Evolutionary conservation across 2,113 vertebrate species (phyloP).

Genomic region (Ictidomys tridecemlineatus): DNA sequence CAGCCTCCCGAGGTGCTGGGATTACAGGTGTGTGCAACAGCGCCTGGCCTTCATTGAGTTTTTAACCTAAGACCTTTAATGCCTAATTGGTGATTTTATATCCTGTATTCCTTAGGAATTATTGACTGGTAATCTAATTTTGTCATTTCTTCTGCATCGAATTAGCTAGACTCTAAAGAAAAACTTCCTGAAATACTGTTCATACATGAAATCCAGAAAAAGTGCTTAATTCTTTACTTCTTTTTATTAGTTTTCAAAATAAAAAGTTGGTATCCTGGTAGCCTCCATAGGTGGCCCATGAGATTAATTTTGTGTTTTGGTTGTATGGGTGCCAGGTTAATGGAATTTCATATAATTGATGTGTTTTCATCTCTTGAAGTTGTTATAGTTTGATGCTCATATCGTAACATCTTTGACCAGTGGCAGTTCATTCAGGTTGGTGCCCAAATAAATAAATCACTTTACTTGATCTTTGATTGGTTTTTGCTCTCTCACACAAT

Average conservation of each 20-base stretch:
- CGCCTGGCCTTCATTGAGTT: not conserved
- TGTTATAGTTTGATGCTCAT: not conserved
- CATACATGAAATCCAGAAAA: not conserved
- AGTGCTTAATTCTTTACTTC: not conserved
- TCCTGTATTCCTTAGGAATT: not conserved
- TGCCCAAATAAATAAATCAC: not conserved
- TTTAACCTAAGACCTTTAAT: not conserved
- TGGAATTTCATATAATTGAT: not conserved
- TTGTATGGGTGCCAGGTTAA: not conserved
- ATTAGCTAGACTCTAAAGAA: constrained; percentile 14
- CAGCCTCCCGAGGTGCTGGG: not conserved
- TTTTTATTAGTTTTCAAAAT: not conserved
- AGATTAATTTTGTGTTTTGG: constrained; percentile 11
- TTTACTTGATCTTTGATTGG: not conserved
- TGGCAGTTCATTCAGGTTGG: not conserved
- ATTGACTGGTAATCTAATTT: not conserved
- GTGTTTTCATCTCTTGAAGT: not conserved
- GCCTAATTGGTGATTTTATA: not conserved
- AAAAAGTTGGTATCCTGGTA: not conserved
- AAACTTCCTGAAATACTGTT: not conserved
- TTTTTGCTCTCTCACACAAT: not conserved
- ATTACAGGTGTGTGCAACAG: not conserved
- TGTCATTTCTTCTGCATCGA: not conserved
- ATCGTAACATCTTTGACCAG: not conserved
- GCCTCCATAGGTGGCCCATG: not conserved